Percentiles rank a stretch among this genome's conserved stretches.
These are phyloP conservation scores for Agrypnia vestita DNA, from an alignment of 1,140 invertebrate species.

Conservation along the genomic window DNA sequence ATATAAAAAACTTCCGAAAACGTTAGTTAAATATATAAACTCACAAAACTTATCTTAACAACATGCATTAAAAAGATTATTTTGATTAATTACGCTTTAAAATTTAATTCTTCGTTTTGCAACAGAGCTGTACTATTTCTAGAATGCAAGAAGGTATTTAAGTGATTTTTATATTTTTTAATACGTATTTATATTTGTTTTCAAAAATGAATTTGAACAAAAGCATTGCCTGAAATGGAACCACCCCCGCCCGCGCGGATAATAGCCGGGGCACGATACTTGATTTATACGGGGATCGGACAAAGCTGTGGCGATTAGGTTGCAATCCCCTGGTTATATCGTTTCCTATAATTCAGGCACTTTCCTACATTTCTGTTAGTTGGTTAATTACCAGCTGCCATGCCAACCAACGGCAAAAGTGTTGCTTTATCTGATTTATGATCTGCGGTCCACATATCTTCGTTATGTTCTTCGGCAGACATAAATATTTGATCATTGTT, in stretches of 20 bases:
- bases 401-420: conserved; percentile 24
- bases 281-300: conserved; percentile 47
- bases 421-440: conserved; percentile 22
- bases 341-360: conserved; percentile 36
- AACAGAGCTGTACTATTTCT: too few relatives aligned
- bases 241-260: conserved; percentile 1
- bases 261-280: conserved; percentile 46
- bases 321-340: conserved; percentile 31
- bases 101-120: too few relatives aligned
- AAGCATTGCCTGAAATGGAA: not conserved
- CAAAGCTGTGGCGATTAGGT: conserved; percentile 24
- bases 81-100: too few relatives aligned
- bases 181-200: not conserved
- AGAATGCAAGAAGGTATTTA: too few relatives aligned
- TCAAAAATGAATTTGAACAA: not conserved
- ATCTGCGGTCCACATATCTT: conserved; percentile 4
- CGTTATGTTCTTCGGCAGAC: not conserved
- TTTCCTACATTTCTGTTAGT: conserved; percentile 34
- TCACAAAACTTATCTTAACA: too few relatives aligned
- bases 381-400: conserved; percentile 20
- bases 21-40: too few relatives aligned
- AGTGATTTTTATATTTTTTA: not conserved
- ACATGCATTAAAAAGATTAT: too few relatives aligned
- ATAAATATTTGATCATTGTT: not conserved
- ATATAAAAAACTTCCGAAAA: too few relatives aligned